Percentiles rank a stretch among this genome's conserved stretches.
Conservation (phyloP, 1,140 invertebrate species). For the Magallana ariakensis region DNA sequence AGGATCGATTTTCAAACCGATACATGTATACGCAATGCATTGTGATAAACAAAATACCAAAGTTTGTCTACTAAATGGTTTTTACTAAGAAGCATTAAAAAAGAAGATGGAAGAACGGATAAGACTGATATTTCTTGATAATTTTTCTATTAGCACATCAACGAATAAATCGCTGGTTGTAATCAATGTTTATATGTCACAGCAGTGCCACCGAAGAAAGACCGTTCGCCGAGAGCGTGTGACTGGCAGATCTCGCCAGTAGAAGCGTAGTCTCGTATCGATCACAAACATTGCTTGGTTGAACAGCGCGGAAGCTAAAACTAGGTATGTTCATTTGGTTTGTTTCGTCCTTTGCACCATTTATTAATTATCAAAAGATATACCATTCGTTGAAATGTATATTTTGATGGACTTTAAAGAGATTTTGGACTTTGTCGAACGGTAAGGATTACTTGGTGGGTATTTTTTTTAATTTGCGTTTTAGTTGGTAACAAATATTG, state of each 20-base stretch:
- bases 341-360: neutral
- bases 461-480: too few relatives aligned
- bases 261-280: neutral
- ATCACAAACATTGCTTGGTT: neutral
- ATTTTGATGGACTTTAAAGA: neutral
- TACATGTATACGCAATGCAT: too few relatives aligned
- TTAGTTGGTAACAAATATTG: too few relatives aligned
- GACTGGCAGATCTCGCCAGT: neutral
- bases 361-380: neutral
- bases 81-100: too few relatives aligned
- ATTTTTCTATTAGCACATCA: constrained; percentile 24
- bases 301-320: neutral
- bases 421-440: neutral
- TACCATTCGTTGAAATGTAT: neutral
- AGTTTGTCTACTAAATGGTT: too few relatives aligned
- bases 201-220: neutral
- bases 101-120: too few relatives aligned
- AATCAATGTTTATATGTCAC: constrained; percentile 8
- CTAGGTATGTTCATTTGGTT: constrained; percentile 11
- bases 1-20: too few relatives aligned
- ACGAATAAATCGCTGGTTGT: constrained; percentile 5
- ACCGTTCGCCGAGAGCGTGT: neutral
- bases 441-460: too few relatives aligned
- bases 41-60: too few relatives aligned
- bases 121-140: neutral